Evolutionary conservation across 2,113 vertebrate genomes (phyloP).

Genomic region (Scomber scombrus): DNA sequence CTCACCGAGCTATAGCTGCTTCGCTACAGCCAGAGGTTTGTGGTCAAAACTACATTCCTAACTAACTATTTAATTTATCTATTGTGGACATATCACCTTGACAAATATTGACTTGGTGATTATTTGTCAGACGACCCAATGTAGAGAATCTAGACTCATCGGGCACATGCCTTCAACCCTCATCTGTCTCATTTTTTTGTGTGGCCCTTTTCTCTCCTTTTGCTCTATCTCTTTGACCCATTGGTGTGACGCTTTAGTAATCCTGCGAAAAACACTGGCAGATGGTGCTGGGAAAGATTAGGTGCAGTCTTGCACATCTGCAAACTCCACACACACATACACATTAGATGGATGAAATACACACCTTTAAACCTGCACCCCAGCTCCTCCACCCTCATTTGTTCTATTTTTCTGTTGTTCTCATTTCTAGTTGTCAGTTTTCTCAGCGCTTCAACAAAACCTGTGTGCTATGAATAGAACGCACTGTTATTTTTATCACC

Average conservation of each 20-base stretch:
- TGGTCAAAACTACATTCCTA: background rate
- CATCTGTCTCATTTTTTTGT: constrained; percentile 26
- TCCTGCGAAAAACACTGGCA: constrained; percentile 65
- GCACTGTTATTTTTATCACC: constrained; percentile 48
- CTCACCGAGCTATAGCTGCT: constrained; percentile 23
- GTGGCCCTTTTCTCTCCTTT: constrained; percentile 27
- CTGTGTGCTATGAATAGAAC: constrained; percentile 30
- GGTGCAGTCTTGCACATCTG: constrained; percentile 52
- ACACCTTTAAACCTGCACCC: constrained; percentile 32
- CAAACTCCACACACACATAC: constrained; percentile 13
- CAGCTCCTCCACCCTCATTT: background rate
- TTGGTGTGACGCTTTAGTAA: constrained; percentile 46
- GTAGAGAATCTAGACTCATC: background rate
- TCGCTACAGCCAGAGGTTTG: background rate
- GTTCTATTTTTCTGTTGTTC: background rate
- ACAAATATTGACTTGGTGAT: background rate
- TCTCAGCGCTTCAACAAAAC: background rate
- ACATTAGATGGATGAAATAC: background rate
- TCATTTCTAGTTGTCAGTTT: background rate
- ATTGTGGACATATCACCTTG: background rate
- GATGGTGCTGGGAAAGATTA: constrained; percentile 62
- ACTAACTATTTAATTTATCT: too few relatives aligned
- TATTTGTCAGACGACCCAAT: background rate
- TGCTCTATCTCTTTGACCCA: constrained; percentile 35
- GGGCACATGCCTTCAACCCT: background rate